Evolutionary conservation across 2,797 vertebrate species (phyloP).

Genomic region (Anguilla megastoma): DNA sequence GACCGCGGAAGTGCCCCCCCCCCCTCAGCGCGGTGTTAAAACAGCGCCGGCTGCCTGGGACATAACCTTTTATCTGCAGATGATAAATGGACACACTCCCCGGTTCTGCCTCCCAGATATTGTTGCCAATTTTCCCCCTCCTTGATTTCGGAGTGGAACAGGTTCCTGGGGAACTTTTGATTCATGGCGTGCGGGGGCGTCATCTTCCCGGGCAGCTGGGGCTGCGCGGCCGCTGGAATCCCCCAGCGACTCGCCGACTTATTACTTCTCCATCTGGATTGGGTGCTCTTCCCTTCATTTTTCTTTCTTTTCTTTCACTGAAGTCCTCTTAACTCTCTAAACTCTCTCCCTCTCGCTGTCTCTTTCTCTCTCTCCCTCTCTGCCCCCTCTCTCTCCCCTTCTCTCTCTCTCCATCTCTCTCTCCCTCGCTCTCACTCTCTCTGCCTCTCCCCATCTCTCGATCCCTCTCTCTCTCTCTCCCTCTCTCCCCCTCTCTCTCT

Average conservation of each 20-base stretch:
- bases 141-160: constrained; percentile 65
- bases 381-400: too few species aligned
- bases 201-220: constrained; percentile 27
- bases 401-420: neutral
- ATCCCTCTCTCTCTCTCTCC: too few species aligned
- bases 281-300: constrained; percentile 24
- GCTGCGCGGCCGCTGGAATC: constrained; percentile 35
- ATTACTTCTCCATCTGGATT: constrained; percentile 21
- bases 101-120: constrained; percentile 63
- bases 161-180: constrained; percentile 70
- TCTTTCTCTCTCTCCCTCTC: neutral
- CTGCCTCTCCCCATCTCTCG: too few species aligned
- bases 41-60: constrained; percentile 21
- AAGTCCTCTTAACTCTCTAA: constrained; percentile 12
- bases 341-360: neutral
- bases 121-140: constrained; percentile 71
- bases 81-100: constrained; percentile 64
- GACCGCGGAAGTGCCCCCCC: neutral
- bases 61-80: constrained; percentile 68
- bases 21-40: constrained; percentile 23
- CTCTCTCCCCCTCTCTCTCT: too few species aligned
- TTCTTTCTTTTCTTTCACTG: neutral
- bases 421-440: neutral
- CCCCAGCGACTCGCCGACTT: constrained; percentile 1
- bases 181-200: constrained; percentile 65